Conservation (phyloP, 2,113 vertebrate species). For the Passerina amoena region DNA sequence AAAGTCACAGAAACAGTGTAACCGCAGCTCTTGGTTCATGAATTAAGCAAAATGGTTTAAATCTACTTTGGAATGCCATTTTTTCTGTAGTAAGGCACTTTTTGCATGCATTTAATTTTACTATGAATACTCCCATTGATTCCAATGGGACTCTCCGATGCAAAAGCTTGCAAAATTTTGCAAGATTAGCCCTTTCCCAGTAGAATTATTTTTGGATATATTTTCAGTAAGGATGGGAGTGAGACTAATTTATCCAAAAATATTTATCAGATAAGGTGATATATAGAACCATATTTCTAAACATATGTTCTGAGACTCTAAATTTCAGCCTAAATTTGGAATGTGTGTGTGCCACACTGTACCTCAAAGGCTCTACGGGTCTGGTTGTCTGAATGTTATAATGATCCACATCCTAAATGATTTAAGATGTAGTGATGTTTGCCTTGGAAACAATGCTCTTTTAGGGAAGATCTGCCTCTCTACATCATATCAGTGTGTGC, state of each 20-base stretch:
- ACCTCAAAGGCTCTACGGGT: not conserved
- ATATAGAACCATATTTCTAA: not conserved
- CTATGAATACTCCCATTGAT: constrained; percentile 18
- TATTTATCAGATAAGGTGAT: not conserved
- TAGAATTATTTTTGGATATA: not conserved
- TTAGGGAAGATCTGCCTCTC: not conserved
- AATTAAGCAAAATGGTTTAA: constrained; percentile 24
- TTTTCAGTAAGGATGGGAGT: not conserved
- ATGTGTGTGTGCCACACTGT: not conserved
- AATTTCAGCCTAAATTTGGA: not conserved
- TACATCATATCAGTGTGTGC: not conserved
- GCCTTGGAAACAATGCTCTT: not conserved
- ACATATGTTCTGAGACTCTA: not conserved
- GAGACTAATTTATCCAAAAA: not conserved
- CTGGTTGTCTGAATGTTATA: not conserved
- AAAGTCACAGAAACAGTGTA: not conserved
- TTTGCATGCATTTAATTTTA: not conserved
- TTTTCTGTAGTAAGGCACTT: not conserved
- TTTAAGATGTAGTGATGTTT: not conserved
- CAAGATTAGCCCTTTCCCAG: not conserved
- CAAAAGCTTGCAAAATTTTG: not conserved
- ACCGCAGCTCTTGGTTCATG: not conserved
- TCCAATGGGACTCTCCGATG: not conserved
- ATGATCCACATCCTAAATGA: not conserved
- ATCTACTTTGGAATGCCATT: not conserved